Percentiles rank a stretch among this genome's conserved stretches.
Conservation (phyloP, 1,140 invertebrate species). For the Caenorhabditis briggsae region DNA sequence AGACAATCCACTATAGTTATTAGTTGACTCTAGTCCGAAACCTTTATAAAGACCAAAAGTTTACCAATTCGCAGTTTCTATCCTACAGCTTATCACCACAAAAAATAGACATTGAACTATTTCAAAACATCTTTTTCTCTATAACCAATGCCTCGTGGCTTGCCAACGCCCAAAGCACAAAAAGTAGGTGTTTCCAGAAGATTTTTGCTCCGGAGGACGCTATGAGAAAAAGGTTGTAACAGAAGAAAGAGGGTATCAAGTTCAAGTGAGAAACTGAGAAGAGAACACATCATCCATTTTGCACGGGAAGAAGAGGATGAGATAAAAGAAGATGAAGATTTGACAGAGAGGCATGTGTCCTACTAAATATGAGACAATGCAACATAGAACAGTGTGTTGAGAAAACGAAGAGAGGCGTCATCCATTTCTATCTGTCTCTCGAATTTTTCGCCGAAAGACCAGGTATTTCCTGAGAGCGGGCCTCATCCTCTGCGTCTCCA, state of each 20-base stretch:
- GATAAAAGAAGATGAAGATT: not conserved
- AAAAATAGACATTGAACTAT: conserved; percentile 8
- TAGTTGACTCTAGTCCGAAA: too few species aligned
- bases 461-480: not conserved
- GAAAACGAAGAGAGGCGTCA: not conserved
- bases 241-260: not conserved
- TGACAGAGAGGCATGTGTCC: not conserved
- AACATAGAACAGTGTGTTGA: conserved; percentile 13
- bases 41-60: too few species aligned
- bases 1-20: too few species aligned
- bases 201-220: not conserved
- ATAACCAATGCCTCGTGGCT: not conserved
- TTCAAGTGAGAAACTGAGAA: conserved; percentile 21
- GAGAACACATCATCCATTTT: conserved; percentile 21
- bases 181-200: not conserved
- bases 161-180: conserved; percentile 20
- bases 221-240: too few species aligned
- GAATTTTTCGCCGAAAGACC: not conserved
- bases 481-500: not conserved
- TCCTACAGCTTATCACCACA: not conserved
- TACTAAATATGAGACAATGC: conserved; percentile 52
- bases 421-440: not conserved
- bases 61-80: too few species aligned
- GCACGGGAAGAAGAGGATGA: not conserved
- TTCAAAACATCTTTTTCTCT: not conserved